phyloP scores from a whole-genome alignment of 2,797 vertebrate species.

The Coendou prehensilis region DNA sequence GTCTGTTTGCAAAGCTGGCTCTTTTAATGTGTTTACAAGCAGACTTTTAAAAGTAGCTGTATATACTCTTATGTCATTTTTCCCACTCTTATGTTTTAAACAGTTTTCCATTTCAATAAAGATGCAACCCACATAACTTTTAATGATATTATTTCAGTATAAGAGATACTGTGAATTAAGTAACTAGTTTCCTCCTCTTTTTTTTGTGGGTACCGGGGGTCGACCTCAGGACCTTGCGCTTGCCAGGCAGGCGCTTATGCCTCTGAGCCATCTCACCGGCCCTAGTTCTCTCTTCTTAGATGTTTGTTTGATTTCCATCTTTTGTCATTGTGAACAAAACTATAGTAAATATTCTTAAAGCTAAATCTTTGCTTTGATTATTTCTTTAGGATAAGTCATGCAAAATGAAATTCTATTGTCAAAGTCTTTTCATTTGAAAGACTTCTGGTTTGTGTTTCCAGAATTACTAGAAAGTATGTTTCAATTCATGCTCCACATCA shows the following conservation, averaged over 20 bases:
- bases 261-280: too few relatives aligned
- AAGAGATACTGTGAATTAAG: conserved; percentile 36
- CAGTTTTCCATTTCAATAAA: conserved; percentile 42
- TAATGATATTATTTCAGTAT: conserved; percentile 42
- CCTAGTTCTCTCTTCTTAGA: background rate
- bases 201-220: too few relatives aligned
- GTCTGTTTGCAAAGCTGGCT: background rate
- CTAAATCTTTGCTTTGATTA: conserved; percentile 44
- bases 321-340: conserved; percentile 41
- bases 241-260: too few relatives aligned
- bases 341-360: conserved; percentile 49
- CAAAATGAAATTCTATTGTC: conserved; percentile 49
- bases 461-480: conserved; percentile 45
- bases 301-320: conserved; percentile 36
- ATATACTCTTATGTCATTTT: conserved; percentile 22
- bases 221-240: too few relatives aligned
- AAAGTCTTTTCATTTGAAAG: conserved; percentile 62
- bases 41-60: conserved; percentile 49
- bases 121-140: background rate
- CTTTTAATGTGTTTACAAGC: background rate
- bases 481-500: background rate
- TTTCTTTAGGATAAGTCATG: conserved; percentile 28
- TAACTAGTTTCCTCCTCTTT: background rate
- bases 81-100: conserved; percentile 21
- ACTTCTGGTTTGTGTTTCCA: conserved; percentile 46